Conservation (phyloP, 2,113 vertebrate species). For the Mastomys coucha region DNA sequence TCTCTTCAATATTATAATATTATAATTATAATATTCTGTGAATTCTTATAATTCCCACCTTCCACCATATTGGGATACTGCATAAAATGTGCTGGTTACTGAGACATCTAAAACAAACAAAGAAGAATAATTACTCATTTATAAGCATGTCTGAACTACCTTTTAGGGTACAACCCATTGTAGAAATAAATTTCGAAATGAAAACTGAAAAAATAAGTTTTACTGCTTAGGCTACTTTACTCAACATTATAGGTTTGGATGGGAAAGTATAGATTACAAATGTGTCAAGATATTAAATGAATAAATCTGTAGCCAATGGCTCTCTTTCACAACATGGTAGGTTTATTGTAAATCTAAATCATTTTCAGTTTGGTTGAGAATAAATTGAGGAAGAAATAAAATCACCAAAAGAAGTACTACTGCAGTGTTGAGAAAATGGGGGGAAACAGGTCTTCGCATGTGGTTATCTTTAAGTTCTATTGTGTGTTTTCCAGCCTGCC, state of each 20-base stretch:
- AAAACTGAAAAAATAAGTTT: constrained; percentile 1
- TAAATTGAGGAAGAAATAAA: neutral
- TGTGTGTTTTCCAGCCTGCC: neutral
- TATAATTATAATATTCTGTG: too few species aligned
- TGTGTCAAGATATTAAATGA: constrained; percentile 43
- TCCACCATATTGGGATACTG: neutral
- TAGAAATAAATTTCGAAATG: neutral
- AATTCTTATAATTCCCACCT: too few species aligned
- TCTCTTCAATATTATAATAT: too few species aligned
- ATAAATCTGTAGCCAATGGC: neutral
- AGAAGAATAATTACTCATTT: neutral
- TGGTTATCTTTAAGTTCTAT: neutral
- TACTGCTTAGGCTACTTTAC: neutral
- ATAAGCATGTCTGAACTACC: neutral
- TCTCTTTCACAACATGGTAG: neutral
- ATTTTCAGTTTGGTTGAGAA: neutral
- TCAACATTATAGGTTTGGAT: neutral
- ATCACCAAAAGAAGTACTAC: neutral
- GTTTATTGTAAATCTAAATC: neutral
- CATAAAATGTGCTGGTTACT: neutral
- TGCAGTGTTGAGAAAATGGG: neutral
- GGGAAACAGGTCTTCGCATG: neutral
- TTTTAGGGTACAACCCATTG: neutral
- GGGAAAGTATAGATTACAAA: constrained; percentile 31
- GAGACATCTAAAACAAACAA: neutral